These are phyloP conservation scores for Anableps anableps DNA, from an alignment of 2,797 vertebrate species.

Conservation along the genomic window DNA sequence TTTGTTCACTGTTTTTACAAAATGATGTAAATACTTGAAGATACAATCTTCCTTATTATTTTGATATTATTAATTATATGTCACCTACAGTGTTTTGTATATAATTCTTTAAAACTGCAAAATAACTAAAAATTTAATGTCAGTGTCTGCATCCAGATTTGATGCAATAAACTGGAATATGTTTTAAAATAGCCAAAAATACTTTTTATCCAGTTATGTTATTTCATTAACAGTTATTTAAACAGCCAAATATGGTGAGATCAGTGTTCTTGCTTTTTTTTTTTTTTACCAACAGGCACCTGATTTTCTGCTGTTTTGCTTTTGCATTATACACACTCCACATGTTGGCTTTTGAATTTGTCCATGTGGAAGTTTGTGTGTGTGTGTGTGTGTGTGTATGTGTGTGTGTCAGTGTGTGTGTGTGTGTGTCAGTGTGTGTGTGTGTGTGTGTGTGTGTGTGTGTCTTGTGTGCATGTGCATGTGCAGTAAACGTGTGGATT, in stretches of 20 bases:
- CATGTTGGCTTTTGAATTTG: neutral
- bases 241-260: neutral
- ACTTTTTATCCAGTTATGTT: neutral
- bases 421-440: neutral
- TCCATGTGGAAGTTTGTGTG: conserved; percentile 1
- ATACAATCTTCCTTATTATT: too few relatives aligned
- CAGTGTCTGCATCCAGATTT: neutral
- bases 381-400: neutral
- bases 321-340: neutral
- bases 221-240: neutral
- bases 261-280: neutral
- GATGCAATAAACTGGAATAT: neutral
- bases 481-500: conserved; percentile 37
- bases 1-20: neutral
- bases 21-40: neutral
- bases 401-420: neutral
- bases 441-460: conserved; percentile 1
- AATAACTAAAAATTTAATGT: neutral
- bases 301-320: neutral
- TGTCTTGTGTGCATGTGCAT: conserved; percentile 3
- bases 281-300: neutral
- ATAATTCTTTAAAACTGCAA: neutral
- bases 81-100: too few relatives aligned
- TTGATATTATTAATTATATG: too few relatives aligned
- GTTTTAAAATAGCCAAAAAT: neutral